These are phyloP conservation scores for Crocidura indochinensis DNA, from an alignment of 2,797 vertebrate genomes.

Conservation along the genomic window DNA sequence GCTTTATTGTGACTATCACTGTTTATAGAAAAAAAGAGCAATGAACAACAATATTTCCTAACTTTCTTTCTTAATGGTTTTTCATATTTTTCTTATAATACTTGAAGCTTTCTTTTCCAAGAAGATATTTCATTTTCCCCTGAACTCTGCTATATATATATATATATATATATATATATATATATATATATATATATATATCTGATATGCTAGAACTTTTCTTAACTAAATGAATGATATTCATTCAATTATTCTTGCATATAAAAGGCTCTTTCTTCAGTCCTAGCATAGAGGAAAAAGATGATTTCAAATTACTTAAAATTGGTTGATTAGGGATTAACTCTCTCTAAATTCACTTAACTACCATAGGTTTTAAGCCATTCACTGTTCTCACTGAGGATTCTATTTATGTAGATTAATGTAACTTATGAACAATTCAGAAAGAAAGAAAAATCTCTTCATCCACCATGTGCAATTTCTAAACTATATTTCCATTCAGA, in stretches of 20 bases:
- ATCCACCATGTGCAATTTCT: background rate
- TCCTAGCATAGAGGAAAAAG: background rate
- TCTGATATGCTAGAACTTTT: background rate
- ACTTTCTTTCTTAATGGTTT: too few species aligned
- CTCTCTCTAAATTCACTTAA: slow-evolving; percentile 10
- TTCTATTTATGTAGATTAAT: background rate
- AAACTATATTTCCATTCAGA: background rate
- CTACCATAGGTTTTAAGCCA: background rate
- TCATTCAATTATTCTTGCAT: background rate
- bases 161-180: too few species aligned
- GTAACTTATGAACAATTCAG: background rate
- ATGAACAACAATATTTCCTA: too few species aligned
- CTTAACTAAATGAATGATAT: background rate
- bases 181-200: too few species aligned
- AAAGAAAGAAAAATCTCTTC: background rate
- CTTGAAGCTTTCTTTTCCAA: background rate
- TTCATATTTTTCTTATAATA: background rate
- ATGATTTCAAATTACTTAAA: background rate
- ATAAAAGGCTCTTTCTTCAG: too few species aligned
- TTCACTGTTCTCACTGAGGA: background rate
- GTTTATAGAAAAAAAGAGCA: too few species aligned
- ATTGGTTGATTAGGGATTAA: background rate
- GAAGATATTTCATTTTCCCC: background rate
- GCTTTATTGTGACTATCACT: too few species aligned
- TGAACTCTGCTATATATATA: background rate